Conservation (phyloP, 2,888 invertebrate genomes). For the Catocala fraxini region DNA sequence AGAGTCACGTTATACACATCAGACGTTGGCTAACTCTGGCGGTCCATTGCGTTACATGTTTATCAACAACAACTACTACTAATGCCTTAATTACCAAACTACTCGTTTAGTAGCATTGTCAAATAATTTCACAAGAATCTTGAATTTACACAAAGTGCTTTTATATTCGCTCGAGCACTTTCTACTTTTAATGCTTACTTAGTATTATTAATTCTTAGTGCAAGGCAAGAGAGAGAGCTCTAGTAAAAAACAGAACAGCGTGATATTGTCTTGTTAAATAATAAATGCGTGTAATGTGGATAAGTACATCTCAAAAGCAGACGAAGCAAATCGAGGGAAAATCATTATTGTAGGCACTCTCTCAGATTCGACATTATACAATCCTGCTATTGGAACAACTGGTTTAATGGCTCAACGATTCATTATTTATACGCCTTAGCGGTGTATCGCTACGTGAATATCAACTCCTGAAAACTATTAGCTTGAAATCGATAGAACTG, state of each 20-base stretch:
- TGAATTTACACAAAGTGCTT: constrained; percentile 23
- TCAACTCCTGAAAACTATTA: background rate
- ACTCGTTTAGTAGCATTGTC: constrained; percentile 23
- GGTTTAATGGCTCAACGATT: constrained; percentile 32
- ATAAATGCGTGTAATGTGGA: constrained; percentile 40
- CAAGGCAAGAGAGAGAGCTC: constrained; percentile 22
- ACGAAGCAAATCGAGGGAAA: constrained; percentile 39
- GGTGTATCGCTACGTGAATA: background rate
- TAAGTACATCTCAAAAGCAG: constrained; percentile 29
- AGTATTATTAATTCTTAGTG: constrained; percentile 30
- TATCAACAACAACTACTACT: constrained; percentile 17
- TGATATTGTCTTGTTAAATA: constrained; percentile 44
- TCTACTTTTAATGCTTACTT: constrained; percentile 31
- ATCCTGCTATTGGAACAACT: constrained; percentile 41
- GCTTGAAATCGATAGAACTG: background rate
- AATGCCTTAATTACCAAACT: constrained; percentile 30
- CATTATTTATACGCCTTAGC: constrained; percentile 15
- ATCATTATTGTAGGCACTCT: constrained; percentile 42
- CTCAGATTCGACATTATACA: constrained; percentile 41
- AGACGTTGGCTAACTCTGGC: constrained; percentile 11
- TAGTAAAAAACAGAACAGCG: constrained; percentile 33
- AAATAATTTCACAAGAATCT: constrained; percentile 28
- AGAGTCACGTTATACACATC: background rate
- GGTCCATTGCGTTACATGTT: constrained; percentile 28
- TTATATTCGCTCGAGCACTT: constrained; percentile 27